These are phyloP conservation scores for Rhineura floridana DNA, from an alignment of 2,113 vertebrate species.

Conservation along the genomic window DNA sequence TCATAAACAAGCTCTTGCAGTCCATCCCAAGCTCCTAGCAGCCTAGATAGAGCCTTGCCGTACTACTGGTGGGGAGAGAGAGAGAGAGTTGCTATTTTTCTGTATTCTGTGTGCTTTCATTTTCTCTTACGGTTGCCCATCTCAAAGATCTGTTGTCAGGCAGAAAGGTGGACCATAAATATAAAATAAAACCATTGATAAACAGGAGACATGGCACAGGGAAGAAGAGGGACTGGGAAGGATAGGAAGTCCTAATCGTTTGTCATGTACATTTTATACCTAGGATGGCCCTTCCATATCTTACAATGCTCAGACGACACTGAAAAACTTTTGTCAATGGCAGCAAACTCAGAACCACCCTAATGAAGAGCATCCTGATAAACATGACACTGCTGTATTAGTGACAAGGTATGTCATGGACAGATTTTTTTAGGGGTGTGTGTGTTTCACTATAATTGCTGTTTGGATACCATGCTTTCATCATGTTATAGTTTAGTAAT, in stretches of 20 bases:
- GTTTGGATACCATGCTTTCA: background rate
- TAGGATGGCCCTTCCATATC: slow-evolving; percentile 94
- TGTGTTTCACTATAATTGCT: background rate
- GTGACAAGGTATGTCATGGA: slow-evolving; percentile 86
- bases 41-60: no score
- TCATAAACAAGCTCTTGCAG: no score
- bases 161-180: background rate
- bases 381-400: slow-evolving; percentile 94
- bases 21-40: no score
- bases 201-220: background rate
- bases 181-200: background rate
- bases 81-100: background rate
- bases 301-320: slow-evolving; percentile 94
- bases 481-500: background rate
- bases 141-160: background rate
- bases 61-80: background rate
- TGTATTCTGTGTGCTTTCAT: background rate
- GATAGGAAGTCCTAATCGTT: slow-evolving; percentile 41
- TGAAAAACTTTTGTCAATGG: slow-evolving; percentile 99
- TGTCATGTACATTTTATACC: slow-evolving; percentile 45
- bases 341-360: slow-evolving; percentile 90
- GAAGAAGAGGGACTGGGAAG: background rate
- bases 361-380: slow-evolving; percentile 88
- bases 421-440: background rate
- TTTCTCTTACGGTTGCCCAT: background rate